Evolutionary conservation across 2,888 invertebrate species (phyloP).

Genomic region (Horisme vitalbata): DNA sequence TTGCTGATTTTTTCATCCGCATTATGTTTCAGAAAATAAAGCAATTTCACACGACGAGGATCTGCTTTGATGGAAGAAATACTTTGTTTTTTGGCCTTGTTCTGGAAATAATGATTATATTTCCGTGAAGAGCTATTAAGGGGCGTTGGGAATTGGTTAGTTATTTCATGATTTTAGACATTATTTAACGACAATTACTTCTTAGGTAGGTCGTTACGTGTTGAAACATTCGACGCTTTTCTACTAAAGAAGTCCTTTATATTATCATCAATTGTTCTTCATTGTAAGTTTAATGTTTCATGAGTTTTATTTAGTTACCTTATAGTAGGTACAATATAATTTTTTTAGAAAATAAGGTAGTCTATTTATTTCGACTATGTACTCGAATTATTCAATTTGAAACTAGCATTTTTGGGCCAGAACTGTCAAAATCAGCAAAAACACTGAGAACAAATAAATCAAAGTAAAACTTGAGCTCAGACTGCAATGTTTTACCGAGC

Average conservation of each 20-base stretch:
- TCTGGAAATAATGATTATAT: conserved; percentile 13
- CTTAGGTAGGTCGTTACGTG: too few relatives aligned
- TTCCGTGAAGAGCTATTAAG: neutral
- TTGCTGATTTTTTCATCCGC: conserved; percentile 8
- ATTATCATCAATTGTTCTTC: too few relatives aligned
- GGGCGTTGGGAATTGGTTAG: neutral
- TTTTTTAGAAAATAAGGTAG: too few relatives aligned
- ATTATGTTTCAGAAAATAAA: conserved; percentile 17
- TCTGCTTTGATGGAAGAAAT: conserved; percentile 7
- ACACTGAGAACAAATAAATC: conserved; percentile 20
- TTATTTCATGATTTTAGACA: neutral
- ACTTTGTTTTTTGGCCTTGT: conserved; percentile 9
- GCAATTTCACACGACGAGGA: conserved; percentile 16
- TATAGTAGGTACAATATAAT: too few relatives aligned
- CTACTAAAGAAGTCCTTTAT: too few relatives aligned
- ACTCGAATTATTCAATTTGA: too few relatives aligned
- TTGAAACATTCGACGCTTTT: too few relatives aligned
- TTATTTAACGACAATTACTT: too few relatives aligned
- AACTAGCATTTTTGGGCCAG: conserved; percentile 6
- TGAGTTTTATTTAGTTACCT: too few relatives aligned
- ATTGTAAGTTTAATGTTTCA: too few relatives aligned
- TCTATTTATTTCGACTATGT: too few relatives aligned
- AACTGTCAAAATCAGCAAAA: conserved; percentile 7
- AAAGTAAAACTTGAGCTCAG: conserved; percentile 14
- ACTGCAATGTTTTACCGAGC: conserved; percentile 19